Conservation (phyloP, 2,888 invertebrate species). For the Cacoxenus indagator region DNA sequence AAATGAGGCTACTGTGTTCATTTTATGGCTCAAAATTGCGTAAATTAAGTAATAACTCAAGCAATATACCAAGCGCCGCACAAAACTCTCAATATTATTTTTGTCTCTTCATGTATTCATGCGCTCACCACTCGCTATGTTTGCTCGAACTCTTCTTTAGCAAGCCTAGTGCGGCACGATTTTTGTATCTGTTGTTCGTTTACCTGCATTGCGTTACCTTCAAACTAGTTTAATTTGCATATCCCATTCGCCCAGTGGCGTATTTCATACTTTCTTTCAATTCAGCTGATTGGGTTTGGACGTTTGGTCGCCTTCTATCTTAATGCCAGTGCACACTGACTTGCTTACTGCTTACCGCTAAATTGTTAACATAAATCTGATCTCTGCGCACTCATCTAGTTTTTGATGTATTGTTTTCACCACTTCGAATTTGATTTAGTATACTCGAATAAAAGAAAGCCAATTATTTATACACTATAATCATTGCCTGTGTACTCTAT, state of each 20-base stretch:
- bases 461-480: neutral
- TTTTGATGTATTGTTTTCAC: neutral
- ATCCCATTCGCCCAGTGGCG: neutral
- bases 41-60: conserved; percentile 25
- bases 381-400: neutral
- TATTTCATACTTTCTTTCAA: neutral
- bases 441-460: neutral
- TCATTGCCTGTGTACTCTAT: too few relatives aligned
- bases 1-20: conserved; percentile 14
- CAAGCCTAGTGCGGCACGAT: too few relatives aligned
- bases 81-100: neutral
- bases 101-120: too few relatives aligned
- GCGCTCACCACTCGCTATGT: too few relatives aligned
- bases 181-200: neutral
- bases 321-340: too few relatives aligned
- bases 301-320: too few relatives aligned
- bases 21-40: conserved; percentile 28
- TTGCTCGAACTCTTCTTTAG: too few relatives aligned
- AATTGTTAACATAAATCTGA: neutral
- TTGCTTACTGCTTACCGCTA: neutral
- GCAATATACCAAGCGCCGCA: too few relatives aligned
- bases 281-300: neutral
- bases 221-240: conserved; percentile 2
- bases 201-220: conserved; percentile 2
- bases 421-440: neutral